Conservation (phyloP, 1,140 invertebrate species). For the Campodea augens region DNA sequence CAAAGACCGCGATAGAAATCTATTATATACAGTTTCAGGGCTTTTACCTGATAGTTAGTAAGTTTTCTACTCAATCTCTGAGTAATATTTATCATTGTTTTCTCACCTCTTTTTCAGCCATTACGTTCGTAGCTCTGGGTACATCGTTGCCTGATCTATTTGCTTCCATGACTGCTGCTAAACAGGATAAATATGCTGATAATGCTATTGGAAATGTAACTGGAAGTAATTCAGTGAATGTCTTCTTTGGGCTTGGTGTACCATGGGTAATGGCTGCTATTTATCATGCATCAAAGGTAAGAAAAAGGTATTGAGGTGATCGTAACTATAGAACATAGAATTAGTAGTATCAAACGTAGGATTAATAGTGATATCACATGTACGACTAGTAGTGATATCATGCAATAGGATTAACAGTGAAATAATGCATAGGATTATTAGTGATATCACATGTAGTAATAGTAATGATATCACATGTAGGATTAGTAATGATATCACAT, state of each 20-base stretch:
- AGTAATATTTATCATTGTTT: too few species aligned
- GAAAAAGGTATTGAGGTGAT: background rate
- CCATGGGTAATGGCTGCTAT: slow-evolving; percentile 41
- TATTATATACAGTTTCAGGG: too few species aligned
- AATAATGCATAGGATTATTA: background rate
- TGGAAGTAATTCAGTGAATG: slow-evolving; percentile 52
- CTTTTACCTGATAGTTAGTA: too few species aligned
- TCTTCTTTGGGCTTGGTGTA: slow-evolving; percentile 41
- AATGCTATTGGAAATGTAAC: slow-evolving; percentile 53
- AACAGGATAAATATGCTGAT: slow-evolving; percentile 46
- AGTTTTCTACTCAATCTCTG: too few species aligned
- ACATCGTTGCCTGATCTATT: slow-evolving; percentile 49
- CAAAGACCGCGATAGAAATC: too few species aligned
- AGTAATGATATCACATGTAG: too few species aligned
- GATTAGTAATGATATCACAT: too few species aligned
- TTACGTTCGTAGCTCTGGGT: slow-evolving; percentile 48
- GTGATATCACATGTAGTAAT: background rate
- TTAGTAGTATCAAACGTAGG: background rate
- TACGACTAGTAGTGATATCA: background rate
- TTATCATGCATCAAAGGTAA: slow-evolving; percentile 31
- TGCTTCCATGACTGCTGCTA: slow-evolving; percentile 44
- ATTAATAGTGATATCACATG: background rate
- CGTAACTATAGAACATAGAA: too few species aligned
- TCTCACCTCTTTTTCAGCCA: slow-evolving; percentile 33
- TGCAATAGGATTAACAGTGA: background rate